Percentiles rank a stretch among this genome's conserved stretches.
Conservation (phyloP, 2,797 vertebrate genomes). For the Phrynocephalus guinanensis region DNA sequence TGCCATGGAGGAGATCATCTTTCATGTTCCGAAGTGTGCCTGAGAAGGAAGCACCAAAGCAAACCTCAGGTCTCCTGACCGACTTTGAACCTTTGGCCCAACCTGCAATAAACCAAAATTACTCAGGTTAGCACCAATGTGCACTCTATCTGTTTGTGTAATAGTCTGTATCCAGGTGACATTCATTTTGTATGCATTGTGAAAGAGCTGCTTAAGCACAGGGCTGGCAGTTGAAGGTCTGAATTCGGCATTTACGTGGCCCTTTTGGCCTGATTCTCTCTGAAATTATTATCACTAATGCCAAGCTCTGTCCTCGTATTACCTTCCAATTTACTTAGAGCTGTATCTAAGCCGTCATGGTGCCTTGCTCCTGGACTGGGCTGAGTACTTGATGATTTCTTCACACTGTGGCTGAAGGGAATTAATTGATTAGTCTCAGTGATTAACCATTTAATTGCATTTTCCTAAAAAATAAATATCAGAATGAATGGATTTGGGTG, state of each 20-base stretch:
- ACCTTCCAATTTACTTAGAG: conserved; percentile 54
- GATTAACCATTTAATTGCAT: conserved; percentile 31
- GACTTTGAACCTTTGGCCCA: conserved; percentile 23
- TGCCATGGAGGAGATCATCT: background rate
- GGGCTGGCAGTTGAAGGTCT: background rate
- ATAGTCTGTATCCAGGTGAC: conserved; percentile 17
- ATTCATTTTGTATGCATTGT: conserved; percentile 34
- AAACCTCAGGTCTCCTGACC: background rate
- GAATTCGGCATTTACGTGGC: conserved; percentile 1
- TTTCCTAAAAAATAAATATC: background rate
- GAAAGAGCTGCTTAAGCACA: conserved; percentile 12
- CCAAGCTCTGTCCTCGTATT: conserved; percentile 41
- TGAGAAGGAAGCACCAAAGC: background rate
- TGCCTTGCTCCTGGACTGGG: conserved; percentile 31
- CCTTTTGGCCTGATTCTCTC: conserved; percentile 42
- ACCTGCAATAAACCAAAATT: conserved; percentile 19
- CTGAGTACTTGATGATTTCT: conserved; percentile 55
- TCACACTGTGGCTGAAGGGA: conserved; percentile 37
- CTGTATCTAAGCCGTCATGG: conserved; percentile 44
- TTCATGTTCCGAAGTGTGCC: conserved; percentile 9
- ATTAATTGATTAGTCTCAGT: conserved; percentile 29
- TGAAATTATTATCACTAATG: conserved; percentile 48
- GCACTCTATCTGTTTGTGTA: conserved; percentile 26
- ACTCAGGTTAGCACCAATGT: conserved; percentile 32
- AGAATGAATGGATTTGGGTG: conserved; percentile 1